phyloP scores from a whole-genome alignment of 2,113 vertebrate species.

The Thryonomys swinderianus region DNA sequence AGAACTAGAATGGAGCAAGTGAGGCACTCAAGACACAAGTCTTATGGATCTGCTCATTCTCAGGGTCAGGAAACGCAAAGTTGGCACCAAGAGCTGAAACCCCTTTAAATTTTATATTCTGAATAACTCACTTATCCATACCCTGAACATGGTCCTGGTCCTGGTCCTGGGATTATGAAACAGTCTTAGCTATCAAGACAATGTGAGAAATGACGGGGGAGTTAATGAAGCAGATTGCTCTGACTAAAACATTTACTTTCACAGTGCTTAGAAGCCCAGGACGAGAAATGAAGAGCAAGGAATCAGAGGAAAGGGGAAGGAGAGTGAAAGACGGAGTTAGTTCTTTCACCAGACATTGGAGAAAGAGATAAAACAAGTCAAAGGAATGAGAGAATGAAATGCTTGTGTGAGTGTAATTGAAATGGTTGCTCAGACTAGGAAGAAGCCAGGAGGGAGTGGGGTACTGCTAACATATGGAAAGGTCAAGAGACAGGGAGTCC shows the following conservation, averaged over 20 bases:
- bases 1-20: not conserved
- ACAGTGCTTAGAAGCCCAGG: not conserved
- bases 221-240: not conserved
- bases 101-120: not conserved
- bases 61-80: not conserved
- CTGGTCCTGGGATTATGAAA: not conserved
- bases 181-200: not conserved
- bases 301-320: too few species aligned
- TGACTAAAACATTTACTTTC: constrained; percentile 9
- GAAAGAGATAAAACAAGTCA: constrained; percentile 67
- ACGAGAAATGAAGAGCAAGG: constrained; percentile 8
- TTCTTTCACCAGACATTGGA: constrained; percentile 47
- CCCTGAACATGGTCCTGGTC: too few species aligned
- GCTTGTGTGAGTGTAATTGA: constrained; percentile 26
- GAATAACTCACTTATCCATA: not conserved
- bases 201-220: not conserved
- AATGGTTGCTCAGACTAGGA: constrained; percentile 56
- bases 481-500: constrained; percentile 76
- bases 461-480: constrained; percentile 64
- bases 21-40: not conserved
- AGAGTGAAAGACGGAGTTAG: not conserved
- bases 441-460: constrained; percentile 59
- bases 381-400: constrained; percentile 38
- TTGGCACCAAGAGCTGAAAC: not conserved
- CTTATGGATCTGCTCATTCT: not conserved